Evolutionary conservation across 1,140 invertebrate species (phyloP).

Genomic region (Harpegnathos saltator): DNA sequence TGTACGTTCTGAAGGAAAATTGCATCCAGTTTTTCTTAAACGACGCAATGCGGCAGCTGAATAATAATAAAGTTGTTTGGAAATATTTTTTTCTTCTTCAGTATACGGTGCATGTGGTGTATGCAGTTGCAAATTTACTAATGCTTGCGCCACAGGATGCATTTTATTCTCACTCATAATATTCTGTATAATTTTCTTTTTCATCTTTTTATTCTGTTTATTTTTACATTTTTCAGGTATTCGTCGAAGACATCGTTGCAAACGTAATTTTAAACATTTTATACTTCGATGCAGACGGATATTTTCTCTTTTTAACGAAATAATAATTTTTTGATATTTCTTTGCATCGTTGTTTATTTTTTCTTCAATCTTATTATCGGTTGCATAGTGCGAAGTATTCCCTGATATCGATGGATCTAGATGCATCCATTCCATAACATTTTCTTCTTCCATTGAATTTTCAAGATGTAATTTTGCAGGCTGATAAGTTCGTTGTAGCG

Average conservation of each 20-base stretch:
- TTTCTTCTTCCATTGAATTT: background rate
- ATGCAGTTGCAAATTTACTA: background rate
- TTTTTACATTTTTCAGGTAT: background rate
- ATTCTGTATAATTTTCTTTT: background rate
- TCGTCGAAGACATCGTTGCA: background rate
- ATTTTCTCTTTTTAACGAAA: background rate
- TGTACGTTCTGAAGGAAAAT: background rate
- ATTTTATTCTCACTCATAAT: background rate
- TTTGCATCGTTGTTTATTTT: background rate
- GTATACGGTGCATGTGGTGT: background rate
- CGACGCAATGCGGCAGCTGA: background rate
- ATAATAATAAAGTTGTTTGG: background rate
- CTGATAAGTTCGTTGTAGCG: background rate
- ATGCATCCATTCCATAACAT: background rate
- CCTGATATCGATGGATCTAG: background rate
- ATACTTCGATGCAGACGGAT: background rate
- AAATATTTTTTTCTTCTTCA: background rate
- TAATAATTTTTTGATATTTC: background rate
- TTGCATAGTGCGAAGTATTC: background rate
- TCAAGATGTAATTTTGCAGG: background rate
- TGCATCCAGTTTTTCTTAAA: conserved; percentile 2
- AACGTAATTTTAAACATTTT: background rate
- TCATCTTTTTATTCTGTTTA: background rate
- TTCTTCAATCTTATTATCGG: background rate
- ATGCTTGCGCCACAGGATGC: background rate